Percentiles rank a stretch among this genome's conserved stretches.
Conservation (phyloP, 1,140 invertebrate genomes). For the Bombus waltoni region DNA sequence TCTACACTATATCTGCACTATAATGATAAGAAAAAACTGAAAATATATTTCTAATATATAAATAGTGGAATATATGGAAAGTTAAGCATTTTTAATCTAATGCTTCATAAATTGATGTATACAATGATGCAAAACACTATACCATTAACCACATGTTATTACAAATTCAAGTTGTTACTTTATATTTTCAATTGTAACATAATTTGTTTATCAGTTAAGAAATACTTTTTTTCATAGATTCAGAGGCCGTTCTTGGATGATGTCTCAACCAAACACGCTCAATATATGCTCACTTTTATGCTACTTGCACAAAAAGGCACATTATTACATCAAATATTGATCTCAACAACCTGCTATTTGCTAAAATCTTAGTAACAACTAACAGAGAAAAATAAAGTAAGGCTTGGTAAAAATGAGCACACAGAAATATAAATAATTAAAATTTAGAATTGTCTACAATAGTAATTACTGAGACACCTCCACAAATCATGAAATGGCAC, state of each 20-base stretch:
- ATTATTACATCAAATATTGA: slow-evolving; percentile 43
- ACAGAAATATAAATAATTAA: slow-evolving; percentile 45
- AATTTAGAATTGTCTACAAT: slow-evolving; percentile 58
- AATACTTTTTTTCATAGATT: slow-evolving; percentile 43
- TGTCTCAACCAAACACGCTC: slow-evolving; percentile 56
- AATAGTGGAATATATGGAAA: slow-evolving; percentile 47
- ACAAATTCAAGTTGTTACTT: slow-evolving; percentile 56
- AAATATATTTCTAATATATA: slow-evolving; percentile 52
- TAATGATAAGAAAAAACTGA: slow-evolving; percentile 48
- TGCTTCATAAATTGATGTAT: slow-evolving; percentile 70
- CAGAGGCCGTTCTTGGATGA: slow-evolving; percentile 68
- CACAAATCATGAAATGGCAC: slow-evolving; percentile 64
- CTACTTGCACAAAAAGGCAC: slow-evolving; percentile 58
- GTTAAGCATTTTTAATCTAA: slow-evolving; percentile 49
- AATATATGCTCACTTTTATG: slow-evolving; percentile 56
- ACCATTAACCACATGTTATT: slow-evolving; percentile 55
- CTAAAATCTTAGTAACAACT: slow-evolving; percentile 42
- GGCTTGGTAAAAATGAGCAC: slow-evolving; percentile 52
- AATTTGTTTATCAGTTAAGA: slow-evolving; percentile 52
- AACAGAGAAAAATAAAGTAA: slow-evolving; percentile 42
- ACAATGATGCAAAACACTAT: slow-evolving; percentile 43
- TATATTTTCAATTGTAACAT: slow-evolving; percentile 53
- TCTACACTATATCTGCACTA: slow-evolving; percentile 19
- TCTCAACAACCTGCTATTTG: slow-evolving; percentile 52
- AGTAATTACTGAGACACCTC: slow-evolving; percentile 61